Base-by-base conservation (phyloP, 2,113 vertebrate genomes). In the Bubo scandiacus region DNA sequence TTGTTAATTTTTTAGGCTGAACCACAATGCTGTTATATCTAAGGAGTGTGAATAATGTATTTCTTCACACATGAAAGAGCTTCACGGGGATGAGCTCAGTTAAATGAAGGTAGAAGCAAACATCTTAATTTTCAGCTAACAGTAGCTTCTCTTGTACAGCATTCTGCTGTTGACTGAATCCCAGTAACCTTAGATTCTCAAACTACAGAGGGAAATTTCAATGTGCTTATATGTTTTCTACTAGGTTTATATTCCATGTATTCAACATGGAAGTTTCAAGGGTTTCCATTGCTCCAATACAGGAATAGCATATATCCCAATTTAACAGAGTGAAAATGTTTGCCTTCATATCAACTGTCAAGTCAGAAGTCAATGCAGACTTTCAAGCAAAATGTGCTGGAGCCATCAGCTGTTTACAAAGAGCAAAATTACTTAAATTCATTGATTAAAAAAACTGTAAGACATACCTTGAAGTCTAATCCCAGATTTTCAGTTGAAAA, bases 11-110 rank as follows among this genome's bases (percentile, higher is more conserved):
- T 96, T 97, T 90, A 96, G 90, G 72, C 77, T 94, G 94, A 96
- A 95, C 61, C 45, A 95, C 81, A 80, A 77, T 57, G 36, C 40
- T 95, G 88, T 95, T 95, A 66, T 70, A 86, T 74, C 78, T 90
- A 93, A 90, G 57, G 20, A 83, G 78, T 94, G 89, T 96, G 90
- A 97, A 73, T 95, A 96, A 96, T 97, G 57, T 83, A 92, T 93
- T 98, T 97, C 83, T 97, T 98, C 97, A 97, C 93, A 97, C 83
- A 96, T 75, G 94, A 96, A 82, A 92, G 93, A 96, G 75, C 42
- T 85, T 81, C 49, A 73, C 38, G 67, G 78, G 62, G 42, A 95
- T 86, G 71, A 95, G 80, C 81, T 75, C 81, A 26, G 92, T 87
- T 82, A 95, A 92, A 96, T 87, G 62, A 94, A 90, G 57, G 59